Percentiles rank a stretch among this genome's conserved stretches.
Conservation (phyloP, 2,888 invertebrate genomes). For the Morpho helenor region DNA sequence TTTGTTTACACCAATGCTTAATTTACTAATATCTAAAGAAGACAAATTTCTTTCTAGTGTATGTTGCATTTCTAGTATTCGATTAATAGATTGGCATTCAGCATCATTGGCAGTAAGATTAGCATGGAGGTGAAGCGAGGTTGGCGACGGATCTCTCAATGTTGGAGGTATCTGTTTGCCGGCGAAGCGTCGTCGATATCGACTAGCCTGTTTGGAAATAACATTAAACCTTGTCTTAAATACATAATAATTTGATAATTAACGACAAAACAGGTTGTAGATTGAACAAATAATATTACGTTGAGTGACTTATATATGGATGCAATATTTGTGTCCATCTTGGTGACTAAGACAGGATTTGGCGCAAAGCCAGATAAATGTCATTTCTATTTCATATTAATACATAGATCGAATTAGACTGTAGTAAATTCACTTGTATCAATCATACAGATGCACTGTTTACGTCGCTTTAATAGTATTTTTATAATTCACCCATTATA, state of each 20-base stretch:
- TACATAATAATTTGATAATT: neutral
- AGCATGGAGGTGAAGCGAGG: conserved; percentile 49
- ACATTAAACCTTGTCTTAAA: conserved; percentile 35
- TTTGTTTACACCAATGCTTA: conserved; percentile 61
- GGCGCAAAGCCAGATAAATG: conserved; percentile 55
- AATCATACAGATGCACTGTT: too few relatives aligned
- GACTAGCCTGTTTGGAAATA: conserved; percentile 73
- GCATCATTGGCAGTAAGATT: conserved; percentile 39
- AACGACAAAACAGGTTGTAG: conserved; percentile 1
- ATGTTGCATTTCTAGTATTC: conserved; percentile 67
- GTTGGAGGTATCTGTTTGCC: conserved; percentile 57
- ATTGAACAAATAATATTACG: conserved; percentile 8
- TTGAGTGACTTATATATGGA: conserved; percentile 32
- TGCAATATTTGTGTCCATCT: conserved; percentile 44
- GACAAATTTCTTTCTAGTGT: conserved; percentile 61
- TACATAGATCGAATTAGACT: conserved; percentile 51
- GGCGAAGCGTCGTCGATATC: conserved; percentile 66
- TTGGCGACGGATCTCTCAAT: conserved; percentile 46
- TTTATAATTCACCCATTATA: neutral
- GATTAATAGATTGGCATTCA: conserved; percentile 53
- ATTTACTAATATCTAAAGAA: conserved; percentile 53
- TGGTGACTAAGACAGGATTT: conserved; percentile 50
- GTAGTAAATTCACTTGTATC: conserved; percentile 34
- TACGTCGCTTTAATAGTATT: neutral
- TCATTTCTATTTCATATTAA: conserved; percentile 45